Conservation (phyloP, 2,113 vertebrate genomes). For the Odocoileus virginianus region DNA sequence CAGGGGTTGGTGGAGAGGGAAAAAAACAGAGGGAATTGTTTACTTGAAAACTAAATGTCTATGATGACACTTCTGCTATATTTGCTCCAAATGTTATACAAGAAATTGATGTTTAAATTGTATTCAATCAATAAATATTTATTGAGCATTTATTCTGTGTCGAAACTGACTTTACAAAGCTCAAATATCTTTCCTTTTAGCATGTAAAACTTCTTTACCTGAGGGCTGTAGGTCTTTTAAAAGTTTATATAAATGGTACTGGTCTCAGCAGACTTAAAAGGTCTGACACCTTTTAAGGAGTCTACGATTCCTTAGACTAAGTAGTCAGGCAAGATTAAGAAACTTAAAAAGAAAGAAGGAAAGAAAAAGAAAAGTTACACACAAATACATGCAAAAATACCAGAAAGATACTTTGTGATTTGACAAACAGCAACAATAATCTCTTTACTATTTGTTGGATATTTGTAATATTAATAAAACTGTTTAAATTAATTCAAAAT, state of each 20-base stretch:
- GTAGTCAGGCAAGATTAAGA: neutral
- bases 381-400: neutral
- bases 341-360: neutral
- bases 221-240: constrained; percentile 23
- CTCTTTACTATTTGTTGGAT: neutral
- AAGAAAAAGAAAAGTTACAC: neutral
- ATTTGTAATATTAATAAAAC: neutral
- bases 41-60: neutral
- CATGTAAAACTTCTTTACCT: neutral
- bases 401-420: neutral
- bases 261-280: constrained; percentile 11
- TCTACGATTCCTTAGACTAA: neutral
- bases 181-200: constrained; percentile 38
- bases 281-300: neutral
- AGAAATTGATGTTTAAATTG: constrained; percentile 56
- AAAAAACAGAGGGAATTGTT: constrained; percentile 18
- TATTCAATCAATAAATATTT: constrained; percentile 62
- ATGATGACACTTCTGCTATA: neutral
- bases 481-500: neutral
- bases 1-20: neutral
- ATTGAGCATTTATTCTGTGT: constrained; percentile 46
- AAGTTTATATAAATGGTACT: constrained; percentile 4
- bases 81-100: constrained; percentile 16
- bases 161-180: constrained; percentile 46
- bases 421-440: neutral